These are phyloP conservation scores for Telmatochromis brichardi DNA, from an alignment of 2,113 vertebrate species.

Conservation along the genomic window DNA sequence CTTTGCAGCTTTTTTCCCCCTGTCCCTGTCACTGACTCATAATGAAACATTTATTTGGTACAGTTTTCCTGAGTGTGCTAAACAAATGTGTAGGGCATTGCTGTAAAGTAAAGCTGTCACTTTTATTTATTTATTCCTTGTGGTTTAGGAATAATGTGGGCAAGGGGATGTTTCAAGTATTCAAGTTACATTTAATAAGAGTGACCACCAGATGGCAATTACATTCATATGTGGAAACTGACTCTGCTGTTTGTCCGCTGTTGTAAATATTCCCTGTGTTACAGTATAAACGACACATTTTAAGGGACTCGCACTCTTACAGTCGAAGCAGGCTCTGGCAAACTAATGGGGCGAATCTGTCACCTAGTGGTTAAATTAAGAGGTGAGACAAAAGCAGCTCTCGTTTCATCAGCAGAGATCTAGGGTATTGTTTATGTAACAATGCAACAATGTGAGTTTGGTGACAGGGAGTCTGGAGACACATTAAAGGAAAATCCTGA, in stretches of 20 bases:
- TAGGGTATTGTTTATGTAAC: neutral
- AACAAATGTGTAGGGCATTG: neutral
- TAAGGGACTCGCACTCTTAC: neutral
- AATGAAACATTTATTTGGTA: neutral
- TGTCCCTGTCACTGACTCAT: neutral
- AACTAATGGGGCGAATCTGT: neutral
- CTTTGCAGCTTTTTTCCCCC: neutral
- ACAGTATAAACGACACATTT: neutral
- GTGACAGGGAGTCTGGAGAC: neutral
- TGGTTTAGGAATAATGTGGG: neutral
- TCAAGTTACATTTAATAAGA: neutral
- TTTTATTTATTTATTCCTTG: neutral
- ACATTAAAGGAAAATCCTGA: neutral
- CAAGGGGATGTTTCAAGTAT: neutral
- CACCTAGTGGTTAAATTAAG: slow-evolving; percentile 14
- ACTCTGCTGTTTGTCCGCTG: neutral
- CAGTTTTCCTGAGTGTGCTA: neutral
- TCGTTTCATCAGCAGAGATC: neutral
- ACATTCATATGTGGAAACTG: neutral
- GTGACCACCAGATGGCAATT: neutral
- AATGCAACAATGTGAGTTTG: neutral
- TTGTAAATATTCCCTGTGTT: neutral
- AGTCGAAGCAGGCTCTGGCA: neutral
- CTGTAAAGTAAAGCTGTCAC: neutral
- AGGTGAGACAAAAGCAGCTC: neutral